phyloP scores from a whole-genome alignment of 2,113 vertebrate genomes.

The Pycnonotus jocosus region DNA sequence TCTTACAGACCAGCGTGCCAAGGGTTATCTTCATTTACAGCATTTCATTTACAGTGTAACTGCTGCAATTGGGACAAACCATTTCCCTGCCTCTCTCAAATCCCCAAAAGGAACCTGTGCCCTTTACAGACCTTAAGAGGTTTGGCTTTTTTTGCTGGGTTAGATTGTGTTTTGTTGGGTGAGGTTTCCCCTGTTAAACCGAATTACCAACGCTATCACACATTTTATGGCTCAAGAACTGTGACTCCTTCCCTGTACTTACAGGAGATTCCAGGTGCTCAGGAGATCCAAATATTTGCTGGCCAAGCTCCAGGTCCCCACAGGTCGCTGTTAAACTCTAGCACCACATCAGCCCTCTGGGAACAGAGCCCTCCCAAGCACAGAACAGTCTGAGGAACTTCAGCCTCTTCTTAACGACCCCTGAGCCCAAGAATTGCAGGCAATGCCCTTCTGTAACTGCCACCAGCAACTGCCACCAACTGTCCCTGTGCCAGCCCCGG shows the following conservation, averaged over 20 bases:
- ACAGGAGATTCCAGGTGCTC: neutral
- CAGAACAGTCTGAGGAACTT: neutral
- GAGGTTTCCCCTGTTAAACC: neutral
- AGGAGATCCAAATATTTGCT: too few relatives aligned
- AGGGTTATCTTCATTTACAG: neutral
- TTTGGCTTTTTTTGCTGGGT: neutral
- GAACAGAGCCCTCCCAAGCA: neutral
- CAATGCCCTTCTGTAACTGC: neutral
- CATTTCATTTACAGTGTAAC: neutral
- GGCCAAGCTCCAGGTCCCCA: neutral
- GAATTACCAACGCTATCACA: accelerated
- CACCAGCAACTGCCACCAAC: neutral
- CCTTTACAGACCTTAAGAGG: neutral
- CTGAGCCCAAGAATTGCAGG: neutral
- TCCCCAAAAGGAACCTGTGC: neutral
- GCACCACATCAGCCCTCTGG: neutral
- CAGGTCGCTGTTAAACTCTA: neutral
- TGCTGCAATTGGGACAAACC: neutral
- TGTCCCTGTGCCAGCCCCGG: neutral
- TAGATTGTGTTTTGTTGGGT: neutral
- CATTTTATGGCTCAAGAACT: neutral
- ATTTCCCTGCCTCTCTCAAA: neutral
- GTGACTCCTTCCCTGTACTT: neutral
- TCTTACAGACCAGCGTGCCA: neutral
- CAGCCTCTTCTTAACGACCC: neutral